Conservation (phyloP, 1,140 invertebrate species). For the Hermetia illucens region DNA sequence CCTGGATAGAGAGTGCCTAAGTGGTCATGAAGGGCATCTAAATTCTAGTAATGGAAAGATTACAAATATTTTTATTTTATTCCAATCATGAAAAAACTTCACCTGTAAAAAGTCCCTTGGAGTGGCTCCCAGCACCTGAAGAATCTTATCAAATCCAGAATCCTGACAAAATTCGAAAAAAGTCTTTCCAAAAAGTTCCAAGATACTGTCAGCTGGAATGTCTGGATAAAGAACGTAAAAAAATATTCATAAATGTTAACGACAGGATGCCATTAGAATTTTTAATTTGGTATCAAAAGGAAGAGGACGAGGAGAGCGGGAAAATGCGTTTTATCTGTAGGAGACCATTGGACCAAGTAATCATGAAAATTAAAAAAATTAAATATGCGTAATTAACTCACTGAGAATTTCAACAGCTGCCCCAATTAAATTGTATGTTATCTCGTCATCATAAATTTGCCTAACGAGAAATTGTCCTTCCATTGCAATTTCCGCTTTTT, state of each 20-base stretch:
- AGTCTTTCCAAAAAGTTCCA: constrained; percentile 86
- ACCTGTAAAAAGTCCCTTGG: constrained; percentile 84
- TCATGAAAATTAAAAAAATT: neutral
- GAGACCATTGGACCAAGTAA: neutral
- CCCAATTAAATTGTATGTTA: constrained; percentile 84
- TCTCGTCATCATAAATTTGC: constrained; percentile 89
- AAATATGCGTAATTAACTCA: constrained; percentile 37
- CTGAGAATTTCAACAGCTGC: constrained; percentile 81
- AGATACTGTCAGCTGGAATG: constrained; percentile 75
- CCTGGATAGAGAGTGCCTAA: constrained; percentile 83
- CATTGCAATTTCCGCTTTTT: constrained; percentile 83
- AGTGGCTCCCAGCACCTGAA: constrained; percentile 84
- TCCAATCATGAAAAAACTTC: constrained; percentile 11
- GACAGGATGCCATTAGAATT: too few relatives aligned
- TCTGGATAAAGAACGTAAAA: constrained; percentile 41
- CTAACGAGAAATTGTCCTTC: constrained; percentile 89
- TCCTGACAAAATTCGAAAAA: constrained; percentile 93
- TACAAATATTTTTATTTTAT: neutral
- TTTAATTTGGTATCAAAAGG: too few relatives aligned
- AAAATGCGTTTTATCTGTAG: too few relatives aligned
- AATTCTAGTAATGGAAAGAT: constrained; percentile 44
- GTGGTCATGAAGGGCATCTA: constrained; percentile 88
- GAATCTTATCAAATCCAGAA: constrained; percentile 84
- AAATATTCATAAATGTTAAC: too few relatives aligned
- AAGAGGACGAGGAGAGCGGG: too few relatives aligned